These are phyloP conservation scores for Sicus ferrugineus DNA, from an alignment of 2,888 invertebrate genomes.

Conservation along the genomic window DNA sequence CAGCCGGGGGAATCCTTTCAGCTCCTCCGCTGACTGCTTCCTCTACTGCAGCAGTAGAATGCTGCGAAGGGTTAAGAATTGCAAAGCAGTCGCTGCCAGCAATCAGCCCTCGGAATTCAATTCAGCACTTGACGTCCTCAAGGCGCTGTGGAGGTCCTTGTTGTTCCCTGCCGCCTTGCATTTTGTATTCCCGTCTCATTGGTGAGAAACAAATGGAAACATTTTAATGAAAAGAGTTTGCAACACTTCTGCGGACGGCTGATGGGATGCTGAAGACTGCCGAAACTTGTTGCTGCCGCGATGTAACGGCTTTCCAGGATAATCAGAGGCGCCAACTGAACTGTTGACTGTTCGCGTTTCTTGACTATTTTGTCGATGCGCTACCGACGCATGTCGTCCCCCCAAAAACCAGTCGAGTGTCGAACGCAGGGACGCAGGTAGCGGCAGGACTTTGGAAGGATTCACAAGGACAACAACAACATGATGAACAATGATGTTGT, in stretches of 20 bases:
- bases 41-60: not conserved
- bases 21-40: not conserved
- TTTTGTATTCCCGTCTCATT: slow-evolving; percentile 32
- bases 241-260: no score
- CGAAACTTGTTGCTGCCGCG: slow-evolving; percentile 42
- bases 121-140: slow-evolving; percentile 41
- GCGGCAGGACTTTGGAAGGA: no score
- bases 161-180: slow-evolving; percentile 10
- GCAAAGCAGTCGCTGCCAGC: not conserved
- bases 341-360: slow-evolving; percentile 37
- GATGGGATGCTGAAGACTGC: not conserved
- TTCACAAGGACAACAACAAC: slow-evolving; percentile 14
- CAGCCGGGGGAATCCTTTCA: not conserved
- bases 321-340: slow-evolving; percentile 41
- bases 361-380: no score
- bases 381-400: no score
- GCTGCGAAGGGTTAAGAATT: slow-evolving; percentile 4
- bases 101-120: slow-evolving; percentile 36
- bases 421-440: no score
- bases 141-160: slow-evolving; percentile 19
- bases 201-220: slow-evolving; percentile 45
- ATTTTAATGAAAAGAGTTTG: slow-evolving; percentile 49
- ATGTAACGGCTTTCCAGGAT: slow-evolving; percentile 37
- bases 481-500: slow-evolving; percentile 43
- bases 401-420: no score